A percentile compares a stretch with the other conserved stretches of the same genome.
These are phyloP conservation scores for Lasiurus cinereus DNA, from an alignment of 2,113 vertebrate genomes.

Conservation along the genomic window DNA sequence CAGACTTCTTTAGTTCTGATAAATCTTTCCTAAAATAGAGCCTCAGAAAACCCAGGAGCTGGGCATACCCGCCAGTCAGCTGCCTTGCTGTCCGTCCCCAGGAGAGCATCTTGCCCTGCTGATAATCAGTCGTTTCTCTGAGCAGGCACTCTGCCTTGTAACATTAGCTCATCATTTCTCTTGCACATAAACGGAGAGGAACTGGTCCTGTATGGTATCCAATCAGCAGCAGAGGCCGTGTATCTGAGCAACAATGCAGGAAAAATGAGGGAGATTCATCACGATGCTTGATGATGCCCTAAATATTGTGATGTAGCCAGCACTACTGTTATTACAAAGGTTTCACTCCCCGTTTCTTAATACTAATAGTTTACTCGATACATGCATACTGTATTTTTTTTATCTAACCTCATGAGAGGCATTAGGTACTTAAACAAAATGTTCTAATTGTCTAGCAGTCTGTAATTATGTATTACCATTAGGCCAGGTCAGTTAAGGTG, in stretches of 20 bases:
- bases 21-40: constrained; percentile 39
- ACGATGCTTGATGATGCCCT: neutral
- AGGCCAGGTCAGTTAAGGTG: neutral
- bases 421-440: constrained; percentile 67
- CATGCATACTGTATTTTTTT: neutral
- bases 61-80: constrained; percentile 49
- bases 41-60: constrained; percentile 47
- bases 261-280: neutral
- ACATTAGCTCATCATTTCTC: constrained; percentile 37
- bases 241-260: neutral
- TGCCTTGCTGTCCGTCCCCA: neutral
- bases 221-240: neutral
- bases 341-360: neutral
- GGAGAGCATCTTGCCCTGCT: constrained; percentile 33
- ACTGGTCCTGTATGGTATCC: neutral
- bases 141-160: neutral
- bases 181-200: constrained; percentile 2
- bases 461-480: constrained; percentile 53
- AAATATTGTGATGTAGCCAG: neutral
- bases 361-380: constrained; percentile 15
- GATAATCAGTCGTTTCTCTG: constrained; percentile 42
- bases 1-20: neutral
- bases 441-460: constrained; percentile 59
- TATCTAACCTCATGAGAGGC: neutral
- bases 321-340: neutral